A percentile compares a stretch with the other conserved stretches of the same genome.
Conservation (phyloP, 1,140 invertebrate species). For the Pinna nobilis region DNA sequence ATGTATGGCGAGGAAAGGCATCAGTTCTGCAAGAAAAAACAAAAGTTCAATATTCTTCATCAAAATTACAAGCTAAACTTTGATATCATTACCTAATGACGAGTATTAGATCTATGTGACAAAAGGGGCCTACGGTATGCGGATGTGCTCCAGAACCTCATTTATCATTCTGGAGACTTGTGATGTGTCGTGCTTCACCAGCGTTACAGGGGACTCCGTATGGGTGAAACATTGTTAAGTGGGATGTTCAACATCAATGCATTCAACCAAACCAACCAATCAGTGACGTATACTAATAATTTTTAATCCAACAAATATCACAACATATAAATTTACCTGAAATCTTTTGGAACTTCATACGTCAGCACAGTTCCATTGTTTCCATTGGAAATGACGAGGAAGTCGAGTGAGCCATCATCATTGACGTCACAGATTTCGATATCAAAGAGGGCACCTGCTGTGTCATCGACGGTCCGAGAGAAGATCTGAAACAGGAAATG, state of each 20-base stretch:
- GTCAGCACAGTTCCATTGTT: slow-evolving; percentile 65
- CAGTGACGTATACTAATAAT: no score
- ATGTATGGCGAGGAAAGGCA: slow-evolving; percentile 56
- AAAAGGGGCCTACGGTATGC: no score
- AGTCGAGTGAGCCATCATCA: slow-evolving; percentile 68
- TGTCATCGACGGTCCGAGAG: slow-evolving; percentile 65
- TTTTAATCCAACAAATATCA: background rate
- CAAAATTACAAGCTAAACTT: background rate
- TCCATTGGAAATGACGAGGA: slow-evolving; percentile 58
- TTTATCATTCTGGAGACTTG: no score
- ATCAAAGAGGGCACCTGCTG: slow-evolving; percentile 71
- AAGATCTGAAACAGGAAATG: slow-evolving; percentile 54
- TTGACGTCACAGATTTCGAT: slow-evolving; percentile 71
- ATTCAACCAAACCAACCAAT: no score
- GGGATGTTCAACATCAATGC: no score
- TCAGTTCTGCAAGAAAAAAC: slow-evolving; percentile 51
- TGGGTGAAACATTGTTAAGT: no score
- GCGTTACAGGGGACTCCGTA: no score
- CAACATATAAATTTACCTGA: slow-evolving; percentile 54
- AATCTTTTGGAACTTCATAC: slow-evolving; percentile 71
- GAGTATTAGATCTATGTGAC: background rate
- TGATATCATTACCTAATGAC: background rate
- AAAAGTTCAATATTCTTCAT: background rate
- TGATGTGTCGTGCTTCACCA: no score
- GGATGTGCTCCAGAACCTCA: no score